phyloP scores from a whole-genome alignment of 2,888 invertebrate genomes.

The Aquatica leii region DNA sequence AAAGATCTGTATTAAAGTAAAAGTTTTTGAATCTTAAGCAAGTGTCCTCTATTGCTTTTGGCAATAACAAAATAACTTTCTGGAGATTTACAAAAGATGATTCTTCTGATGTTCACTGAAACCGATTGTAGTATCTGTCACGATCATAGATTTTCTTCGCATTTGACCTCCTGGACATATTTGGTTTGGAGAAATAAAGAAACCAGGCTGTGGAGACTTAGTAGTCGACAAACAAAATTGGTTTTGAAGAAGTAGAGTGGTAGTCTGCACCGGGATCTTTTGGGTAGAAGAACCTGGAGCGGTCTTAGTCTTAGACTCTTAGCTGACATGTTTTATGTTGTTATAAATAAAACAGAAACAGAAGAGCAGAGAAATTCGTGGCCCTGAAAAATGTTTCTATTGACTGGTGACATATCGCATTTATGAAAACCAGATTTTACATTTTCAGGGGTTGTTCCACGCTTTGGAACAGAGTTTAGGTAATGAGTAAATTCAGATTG shows the following conservation, averaged over 20 bases:
- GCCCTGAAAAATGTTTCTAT: too few relatives aligned
- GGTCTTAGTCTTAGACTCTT: neutral
- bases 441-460: neutral
- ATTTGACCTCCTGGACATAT: neutral
- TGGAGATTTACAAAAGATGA: too few relatives aligned
- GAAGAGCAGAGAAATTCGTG: neutral
- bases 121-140: slow-evolving; percentile 8
- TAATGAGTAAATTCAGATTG: neutral
- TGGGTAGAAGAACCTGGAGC: neutral
- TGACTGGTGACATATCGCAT: too few relatives aligned
- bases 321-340: too few relatives aligned
- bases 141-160: slow-evolving; percentile 5
- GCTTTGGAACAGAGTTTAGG: neutral
- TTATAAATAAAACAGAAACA: neutral
- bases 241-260: neutral
- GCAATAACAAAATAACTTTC: neutral
- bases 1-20: too few relatives aligned
- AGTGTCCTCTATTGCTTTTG: neutral
- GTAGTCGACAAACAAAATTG: neutral
- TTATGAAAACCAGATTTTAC: neutral
- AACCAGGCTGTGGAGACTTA: neutral
- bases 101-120: neutral
- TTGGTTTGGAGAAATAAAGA: neutral
- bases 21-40: neutral
- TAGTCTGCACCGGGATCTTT: neutral